Evolutionary conservation across 2,888 invertebrate species (phyloP).

Genomic region (Pristionchus japonicus): DNA sequence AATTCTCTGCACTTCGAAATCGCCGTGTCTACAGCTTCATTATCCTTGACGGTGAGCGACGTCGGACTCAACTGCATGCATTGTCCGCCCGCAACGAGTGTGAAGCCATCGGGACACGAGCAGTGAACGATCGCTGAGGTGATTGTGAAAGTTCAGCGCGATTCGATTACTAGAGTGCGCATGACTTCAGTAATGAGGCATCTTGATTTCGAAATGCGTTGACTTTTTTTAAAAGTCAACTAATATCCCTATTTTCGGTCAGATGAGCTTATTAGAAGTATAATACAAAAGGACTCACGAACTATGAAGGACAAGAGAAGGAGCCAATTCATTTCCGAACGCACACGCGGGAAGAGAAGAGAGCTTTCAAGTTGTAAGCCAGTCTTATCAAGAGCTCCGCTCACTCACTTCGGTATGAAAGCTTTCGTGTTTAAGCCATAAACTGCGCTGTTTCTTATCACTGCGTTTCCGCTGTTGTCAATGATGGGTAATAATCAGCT

Average conservation of each 20-base stretch:
- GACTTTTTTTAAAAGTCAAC: too few relatives aligned
- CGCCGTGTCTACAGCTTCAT: not conserved
- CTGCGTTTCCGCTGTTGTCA: too few relatives aligned
- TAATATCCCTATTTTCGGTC: too few relatives aligned
- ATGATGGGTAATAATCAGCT: too few relatives aligned
- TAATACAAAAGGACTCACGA: not conserved
- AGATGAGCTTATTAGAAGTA: too few relatives aligned
- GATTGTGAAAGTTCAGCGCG: too few relatives aligned
- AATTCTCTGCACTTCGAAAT: not conserved
- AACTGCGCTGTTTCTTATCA: too few relatives aligned
- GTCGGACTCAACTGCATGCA: not conserved
- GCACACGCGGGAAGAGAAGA: not conserved
- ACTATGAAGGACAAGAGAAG: not conserved
- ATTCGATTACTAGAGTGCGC: too few relatives aligned
- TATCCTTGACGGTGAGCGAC: not conserved
- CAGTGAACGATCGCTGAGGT: not conserved
- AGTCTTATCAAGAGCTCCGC: not conserved
- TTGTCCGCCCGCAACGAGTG: not conserved
- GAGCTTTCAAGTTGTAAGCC: not conserved
- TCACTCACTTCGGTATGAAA: too few relatives aligned
- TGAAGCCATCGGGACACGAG: not conserved
- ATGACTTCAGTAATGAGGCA: too few relatives aligned
- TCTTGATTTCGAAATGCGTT: too few relatives aligned
- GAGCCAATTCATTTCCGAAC: not conserved
- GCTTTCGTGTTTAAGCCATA: too few relatives aligned